phyloP scores from a whole-genome alignment of 2,113 vertebrate genomes.

The Leiothrix lutea region DNA sequence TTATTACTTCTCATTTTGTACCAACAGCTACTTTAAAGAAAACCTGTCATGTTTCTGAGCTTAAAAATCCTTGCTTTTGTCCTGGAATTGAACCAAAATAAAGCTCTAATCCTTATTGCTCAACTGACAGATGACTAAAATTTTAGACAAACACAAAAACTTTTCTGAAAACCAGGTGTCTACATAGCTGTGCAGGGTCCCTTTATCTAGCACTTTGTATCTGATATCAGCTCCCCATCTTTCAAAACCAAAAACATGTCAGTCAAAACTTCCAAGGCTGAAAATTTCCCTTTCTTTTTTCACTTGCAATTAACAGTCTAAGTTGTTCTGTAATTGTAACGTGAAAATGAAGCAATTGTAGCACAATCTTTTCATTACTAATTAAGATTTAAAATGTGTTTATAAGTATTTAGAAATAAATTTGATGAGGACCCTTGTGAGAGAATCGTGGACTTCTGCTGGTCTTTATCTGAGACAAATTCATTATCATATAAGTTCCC shows the following conservation, averaged over 20 bases:
- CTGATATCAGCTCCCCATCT: background rate
- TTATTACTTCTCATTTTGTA: background rate
- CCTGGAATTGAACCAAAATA: background rate
- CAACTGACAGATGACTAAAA: background rate
- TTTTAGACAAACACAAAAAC: background rate
- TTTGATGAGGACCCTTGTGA: background rate
- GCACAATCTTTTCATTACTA: constrained; percentile 5
- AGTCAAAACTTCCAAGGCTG: background rate
- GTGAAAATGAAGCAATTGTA: background rate
- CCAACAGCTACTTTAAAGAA: background rate
- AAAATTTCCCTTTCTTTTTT: constrained; percentile 11
- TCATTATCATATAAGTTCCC: background rate
- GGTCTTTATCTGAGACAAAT: background rate
- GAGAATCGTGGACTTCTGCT: background rate
- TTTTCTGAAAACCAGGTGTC: background rate
- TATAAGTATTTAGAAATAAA: background rate
- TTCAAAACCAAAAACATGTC: background rate
- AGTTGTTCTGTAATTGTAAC: background rate
- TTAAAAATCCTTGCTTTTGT: background rate
- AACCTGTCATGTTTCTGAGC: background rate
- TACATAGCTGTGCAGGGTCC: background rate
- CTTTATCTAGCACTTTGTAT: background rate
- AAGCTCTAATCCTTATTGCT: background rate
- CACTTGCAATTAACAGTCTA: background rate
- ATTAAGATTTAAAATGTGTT: background rate